Evolutionary conservation across 2,888 invertebrate genomes (phyloP).

Genomic region (Hermodice carunculata): DNA sequence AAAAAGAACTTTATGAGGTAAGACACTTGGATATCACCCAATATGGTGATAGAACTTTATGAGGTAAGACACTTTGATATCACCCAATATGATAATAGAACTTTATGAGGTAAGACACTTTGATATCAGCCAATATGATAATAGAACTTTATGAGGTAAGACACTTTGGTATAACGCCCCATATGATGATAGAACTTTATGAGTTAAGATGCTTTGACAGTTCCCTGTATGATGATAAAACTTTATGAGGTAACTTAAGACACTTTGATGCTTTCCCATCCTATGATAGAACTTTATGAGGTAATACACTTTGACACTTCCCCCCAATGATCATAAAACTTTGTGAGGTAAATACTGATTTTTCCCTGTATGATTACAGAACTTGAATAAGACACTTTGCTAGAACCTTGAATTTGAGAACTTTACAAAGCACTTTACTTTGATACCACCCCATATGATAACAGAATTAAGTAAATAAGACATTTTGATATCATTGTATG

Average conservation of each 20-base stretch:
- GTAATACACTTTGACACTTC: constrained; percentile 48
- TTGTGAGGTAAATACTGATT: too few relatives aligned
- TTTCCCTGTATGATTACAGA: too few relatives aligned
- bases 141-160: too few relatives aligned
- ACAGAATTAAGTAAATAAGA: too few relatives aligned
- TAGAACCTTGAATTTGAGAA: constrained; percentile 93
- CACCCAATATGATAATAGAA: too few relatives aligned
- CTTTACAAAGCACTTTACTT: constrained; percentile 75
- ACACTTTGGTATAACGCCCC: constrained; percentile 89
- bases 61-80: constrained; percentile 66
- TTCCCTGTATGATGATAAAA: too few relatives aligned
- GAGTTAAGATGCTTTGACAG: constrained; percentile 66
- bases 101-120: too few relatives aligned
- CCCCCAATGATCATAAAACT: too few relatives aligned
- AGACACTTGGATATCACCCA: constrained; percentile 89
- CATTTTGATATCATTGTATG: too few relatives aligned
- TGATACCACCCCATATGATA: not conserved
- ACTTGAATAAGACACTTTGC: constrained; percentile 87
- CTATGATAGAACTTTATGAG: constrained; percentile 87
- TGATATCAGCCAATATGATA: too few relatives aligned
- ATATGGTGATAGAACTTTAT: constrained; percentile 88
- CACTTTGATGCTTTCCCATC: constrained; percentile 87
- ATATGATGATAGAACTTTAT: constrained; percentile 88
- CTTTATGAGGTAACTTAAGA: too few relatives aligned
- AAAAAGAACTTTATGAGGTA: too few relatives aligned